Conservation (phyloP, 1,140 invertebrate species). For the Aphaenogaster floridana region DNA sequence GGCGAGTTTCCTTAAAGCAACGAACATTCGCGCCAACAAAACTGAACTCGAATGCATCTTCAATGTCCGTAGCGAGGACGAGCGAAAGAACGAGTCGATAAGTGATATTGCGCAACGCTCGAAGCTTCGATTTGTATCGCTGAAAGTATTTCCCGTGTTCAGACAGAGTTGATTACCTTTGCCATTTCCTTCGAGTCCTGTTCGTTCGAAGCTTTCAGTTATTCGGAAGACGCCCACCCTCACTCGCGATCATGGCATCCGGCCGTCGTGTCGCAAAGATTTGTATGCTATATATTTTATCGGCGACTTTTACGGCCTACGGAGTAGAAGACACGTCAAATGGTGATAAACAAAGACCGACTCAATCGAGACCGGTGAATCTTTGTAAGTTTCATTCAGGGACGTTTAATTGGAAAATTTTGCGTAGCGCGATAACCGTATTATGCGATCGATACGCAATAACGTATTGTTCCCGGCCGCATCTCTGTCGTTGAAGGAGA, state of each 20-base stretch:
- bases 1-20: slow-evolving; percentile 13
- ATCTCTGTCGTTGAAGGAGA: background rate
- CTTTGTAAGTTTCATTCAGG: slow-evolving; percentile 77
- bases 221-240: background rate
- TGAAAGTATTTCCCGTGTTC: background rate
- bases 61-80: background rate
- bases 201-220: background rate
- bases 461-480: background rate
- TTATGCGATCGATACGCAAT: slow-evolving; percentile 12
- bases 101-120: slow-evolving; percentile 10
- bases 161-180: background rate
- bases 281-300: slow-evolving; percentile 27
- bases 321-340: background rate
- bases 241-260: slow-evolving; percentile 36
- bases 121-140: background rate
- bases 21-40: background rate
- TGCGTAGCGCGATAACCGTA: background rate
- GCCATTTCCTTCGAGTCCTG: background rate
- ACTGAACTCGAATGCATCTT: background rate
- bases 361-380: slow-evolving; percentile 78
- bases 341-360: background rate
- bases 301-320: background rate
- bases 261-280: background rate
- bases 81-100: background rate
- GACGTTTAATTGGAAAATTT: background rate